Evolutionary conservation across 2,797 vertebrate genomes (phyloP), one percentile per base, ranked within the genome.

Genomic region (Cyprinella venusta): DNA sequence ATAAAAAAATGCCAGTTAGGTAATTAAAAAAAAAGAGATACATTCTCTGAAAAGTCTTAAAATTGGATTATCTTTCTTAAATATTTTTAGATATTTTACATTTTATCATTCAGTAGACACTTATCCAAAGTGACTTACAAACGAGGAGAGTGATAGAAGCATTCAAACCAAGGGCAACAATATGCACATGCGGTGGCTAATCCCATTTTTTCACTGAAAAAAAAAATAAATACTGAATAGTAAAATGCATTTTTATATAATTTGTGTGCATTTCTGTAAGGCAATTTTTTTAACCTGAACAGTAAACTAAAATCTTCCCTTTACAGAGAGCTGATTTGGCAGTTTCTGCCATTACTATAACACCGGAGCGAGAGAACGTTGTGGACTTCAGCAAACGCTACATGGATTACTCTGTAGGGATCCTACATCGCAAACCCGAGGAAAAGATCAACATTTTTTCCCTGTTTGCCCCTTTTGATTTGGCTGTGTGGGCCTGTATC

Each of bases 321-420:
- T 64, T 82, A 0, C 91, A 99, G 98, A 96, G 95, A 86, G 97
- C 98, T 1, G 98, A 99, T 90, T 86, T 98, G 83, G 97, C 97
- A 0, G 95, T 99, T 89, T 98, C 98, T 0, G 98, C 97, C 86
- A 97, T 99, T 90, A 99, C 98, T 76, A 98, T 99, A 87, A 99
- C 97, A 0, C 97, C 98, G 0, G 97, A 99, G 88, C 87, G 98
- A 21, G 98, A 99, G 92, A 99, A 96, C 0, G 96, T 98, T 0
- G 97, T 99, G 63, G 98, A 99, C 91, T 99, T 99, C 94, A 99
- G 97, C 93, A 99, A 99, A 87, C 97, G 97, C 5, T 99, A 99
- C 92, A 96, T 99, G 90, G 98, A 99, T 91, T 99, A 99, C 90
- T 98, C 97, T 0, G 97, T 99, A 10, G 98, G 98, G 8, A 98